Conservation (phyloP, 2,113 vertebrate genomes). For the Malurus elegans region DNA sequence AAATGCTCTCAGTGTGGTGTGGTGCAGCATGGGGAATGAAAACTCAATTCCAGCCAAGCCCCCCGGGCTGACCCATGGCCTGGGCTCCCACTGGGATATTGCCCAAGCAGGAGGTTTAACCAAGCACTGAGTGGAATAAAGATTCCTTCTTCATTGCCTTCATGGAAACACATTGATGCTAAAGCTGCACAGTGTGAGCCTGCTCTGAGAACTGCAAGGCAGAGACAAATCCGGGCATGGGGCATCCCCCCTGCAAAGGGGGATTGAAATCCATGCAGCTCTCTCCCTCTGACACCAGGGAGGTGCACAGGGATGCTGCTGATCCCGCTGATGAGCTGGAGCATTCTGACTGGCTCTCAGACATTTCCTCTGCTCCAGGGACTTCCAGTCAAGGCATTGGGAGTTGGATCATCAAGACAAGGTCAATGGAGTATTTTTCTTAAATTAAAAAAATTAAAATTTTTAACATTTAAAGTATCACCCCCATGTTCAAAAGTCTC, state of each 20-base stretch:
- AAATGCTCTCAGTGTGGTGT: neutral
- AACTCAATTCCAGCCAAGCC: neutral
- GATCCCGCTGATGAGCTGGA: neutral
- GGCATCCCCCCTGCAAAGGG: neutral
- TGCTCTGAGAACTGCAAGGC: neutral
- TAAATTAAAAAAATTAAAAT: neutral
- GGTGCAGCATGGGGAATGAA: neutral
- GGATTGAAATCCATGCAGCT: neutral
- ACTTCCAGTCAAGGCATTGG: neutral
- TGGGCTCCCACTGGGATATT: neutral
- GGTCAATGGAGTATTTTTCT: neutral
- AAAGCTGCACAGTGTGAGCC: neutral
- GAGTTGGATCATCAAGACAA: neutral
- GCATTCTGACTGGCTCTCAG: neutral
- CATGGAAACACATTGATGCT: neutral
- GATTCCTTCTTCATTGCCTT: neutral
- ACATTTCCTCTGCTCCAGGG: neutral
- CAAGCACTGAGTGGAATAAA: neutral
- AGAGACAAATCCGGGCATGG: neutral
- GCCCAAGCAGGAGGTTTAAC: neutral
- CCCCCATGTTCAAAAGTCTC: neutral
- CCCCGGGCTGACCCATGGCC: neutral
- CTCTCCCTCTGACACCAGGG: neutral
- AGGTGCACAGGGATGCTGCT: neutral
- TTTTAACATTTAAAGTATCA: neutral